Percentiles rank a stretch among this genome's conserved stretches.
These are phyloP conservation scores for Pristionchus japonicus DNA, from an alignment of 2,888 invertebrate species.

Conservation along the genomic window DNA sequence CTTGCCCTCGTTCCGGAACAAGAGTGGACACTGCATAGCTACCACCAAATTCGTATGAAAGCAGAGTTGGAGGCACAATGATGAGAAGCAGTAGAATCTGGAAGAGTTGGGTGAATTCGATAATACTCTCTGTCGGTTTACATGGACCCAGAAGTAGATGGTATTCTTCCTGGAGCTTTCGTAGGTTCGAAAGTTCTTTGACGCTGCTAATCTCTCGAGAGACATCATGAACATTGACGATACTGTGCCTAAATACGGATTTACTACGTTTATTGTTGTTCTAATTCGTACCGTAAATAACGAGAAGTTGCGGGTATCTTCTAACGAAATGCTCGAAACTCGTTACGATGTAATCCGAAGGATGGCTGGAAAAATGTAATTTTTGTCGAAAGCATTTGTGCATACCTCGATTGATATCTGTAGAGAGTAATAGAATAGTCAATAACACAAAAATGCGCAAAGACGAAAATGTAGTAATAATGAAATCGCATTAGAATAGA, in stretches of 20 bases:
- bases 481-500: not conserved
- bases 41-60: not conserved
- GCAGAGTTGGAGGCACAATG: not conserved
- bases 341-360: not conserved
- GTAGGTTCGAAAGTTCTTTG: not conserved
- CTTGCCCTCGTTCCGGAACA: not conserved
- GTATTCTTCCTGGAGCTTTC: not conserved
- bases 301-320: not conserved
- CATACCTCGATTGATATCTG: not conserved
- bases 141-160: not conserved
- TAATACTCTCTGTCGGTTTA: too few relatives aligned
- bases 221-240: not conserved
- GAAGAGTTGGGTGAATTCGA: too few relatives aligned
- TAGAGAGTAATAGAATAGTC: not conserved
- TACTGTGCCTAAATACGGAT: not conserved
- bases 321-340: not conserved
- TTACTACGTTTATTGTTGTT: not conserved
- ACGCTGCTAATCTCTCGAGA: not conserved
- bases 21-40: not conserved
- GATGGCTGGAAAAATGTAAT: not conserved
- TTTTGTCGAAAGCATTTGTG: not conserved
- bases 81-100: not conserved
- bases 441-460: not conserved
- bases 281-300: not conserved
- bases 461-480: not conserved